phyloP scores from a whole-genome alignment of 2,888 invertebrate species.

The Leptopilina syphax region DNA sequence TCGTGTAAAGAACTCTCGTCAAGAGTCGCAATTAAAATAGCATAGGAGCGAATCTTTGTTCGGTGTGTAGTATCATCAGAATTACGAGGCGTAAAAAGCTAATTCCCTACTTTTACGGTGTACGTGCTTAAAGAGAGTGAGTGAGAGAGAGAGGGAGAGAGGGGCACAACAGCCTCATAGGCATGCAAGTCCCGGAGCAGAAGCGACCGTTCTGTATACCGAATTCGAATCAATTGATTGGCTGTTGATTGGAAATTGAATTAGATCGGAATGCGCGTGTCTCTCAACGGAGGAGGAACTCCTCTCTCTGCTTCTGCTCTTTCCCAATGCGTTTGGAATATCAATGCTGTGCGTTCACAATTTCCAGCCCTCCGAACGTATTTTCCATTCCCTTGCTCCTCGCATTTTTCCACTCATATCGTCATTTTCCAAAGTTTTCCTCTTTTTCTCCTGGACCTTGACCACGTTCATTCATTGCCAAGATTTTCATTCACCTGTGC shows the following conservation, averaged over 20 bases:
- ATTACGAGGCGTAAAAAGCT: slow-evolving; percentile 64
- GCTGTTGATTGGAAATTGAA: slow-evolving; percentile 81
- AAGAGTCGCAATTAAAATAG: slow-evolving; percentile 37
- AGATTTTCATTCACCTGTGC: not conserved
- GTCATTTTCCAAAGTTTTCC: slow-evolving; percentile 17
- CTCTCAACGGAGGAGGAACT: slow-evolving; percentile 70
- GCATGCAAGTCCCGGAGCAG: slow-evolving; percentile 69
- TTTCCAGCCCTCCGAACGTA: slow-evolving; percentile 42
- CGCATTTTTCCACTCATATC: too few relatives aligned
- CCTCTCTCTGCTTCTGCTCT: slow-evolving; percentile 69
- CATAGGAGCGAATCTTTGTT: slow-evolving; percentile 30
- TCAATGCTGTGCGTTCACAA: slow-evolving; percentile 65
- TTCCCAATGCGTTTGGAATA: slow-evolving; percentile 70
- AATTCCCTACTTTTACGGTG: slow-evolving; percentile 64
- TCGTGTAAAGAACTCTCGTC: slow-evolving; percentile 32
- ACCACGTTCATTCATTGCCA: not conserved
- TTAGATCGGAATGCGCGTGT: slow-evolving; percentile 79
- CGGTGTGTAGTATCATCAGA: slow-evolving; percentile 41
- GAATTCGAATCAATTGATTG: slow-evolving; percentile 80
- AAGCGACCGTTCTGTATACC: slow-evolving; percentile 72
- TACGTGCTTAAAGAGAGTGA: slow-evolving; percentile 59
- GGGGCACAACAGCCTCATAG: slow-evolving; percentile 65
- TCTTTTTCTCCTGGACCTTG: slow-evolving; percentile 9
- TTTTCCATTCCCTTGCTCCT: slow-evolving; percentile 20
- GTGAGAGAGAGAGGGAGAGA: slow-evolving; percentile 52